Base-by-base conservation (phyloP, 1,140 invertebrate species). In the Brachionus asplanchnoidis region DNA sequence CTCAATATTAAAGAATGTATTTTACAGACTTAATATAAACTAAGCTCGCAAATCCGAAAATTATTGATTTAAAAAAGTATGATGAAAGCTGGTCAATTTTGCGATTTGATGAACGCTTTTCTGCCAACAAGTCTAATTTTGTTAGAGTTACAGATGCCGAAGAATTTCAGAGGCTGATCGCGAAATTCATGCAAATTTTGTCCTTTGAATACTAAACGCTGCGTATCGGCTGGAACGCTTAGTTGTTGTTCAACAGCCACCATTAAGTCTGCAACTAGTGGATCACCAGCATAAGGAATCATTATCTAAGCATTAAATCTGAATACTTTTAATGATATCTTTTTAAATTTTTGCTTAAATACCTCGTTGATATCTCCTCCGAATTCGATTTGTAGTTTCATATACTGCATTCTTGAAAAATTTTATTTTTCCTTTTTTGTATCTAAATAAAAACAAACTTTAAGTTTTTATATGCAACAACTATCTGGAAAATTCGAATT, bases 381-480 rank as follows among this genome's bases (percentile, higher is more conserved):
- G 40, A 84, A 84, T 68, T 84, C 60, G 11, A 84, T 23, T 40
- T 84, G 82, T 36, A 84, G 26, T 70, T 84, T 84, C 42, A 84
- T 68, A 20, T 44, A 82, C 28, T 82, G 79, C 79, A 82, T 82
- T 77, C 32, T 46, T 36, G 32, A 7, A 6, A 28, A 44, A 11
- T 42, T 44, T 14, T 44, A 20, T 60, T 8, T 60, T 60, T 0
- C 20, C 9, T 60, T 26, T 23, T 60, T 20, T 60, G n/a, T 60
- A 60, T 17, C 20, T 60, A 60, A 60, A 60, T 60, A 60, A 60
- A 20, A 20, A 20, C 2, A 26, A 60, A 56, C 8, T 20, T 26
- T 60, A 60, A 60, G 53, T 20, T 60, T 60, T 60, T 60, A 60
- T 26, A 60, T 23, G 5, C 53, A 5, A 20, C 6, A 20, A 60